phyloP scores from a whole-genome alignment of 2,113 vertebrate species.

The Psophia crepitans region DNA sequence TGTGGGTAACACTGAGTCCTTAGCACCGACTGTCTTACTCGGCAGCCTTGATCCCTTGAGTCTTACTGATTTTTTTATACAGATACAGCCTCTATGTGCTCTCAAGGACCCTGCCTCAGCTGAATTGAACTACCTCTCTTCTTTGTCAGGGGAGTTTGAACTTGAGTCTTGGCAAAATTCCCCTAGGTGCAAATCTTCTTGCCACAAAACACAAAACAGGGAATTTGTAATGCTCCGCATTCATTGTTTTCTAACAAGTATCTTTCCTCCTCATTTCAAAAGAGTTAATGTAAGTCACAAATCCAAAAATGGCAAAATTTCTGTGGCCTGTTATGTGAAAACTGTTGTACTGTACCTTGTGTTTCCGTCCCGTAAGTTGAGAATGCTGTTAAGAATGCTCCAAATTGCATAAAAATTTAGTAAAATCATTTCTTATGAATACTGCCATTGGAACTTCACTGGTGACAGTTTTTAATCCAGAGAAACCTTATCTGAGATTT shows the following conservation, averaged over 20 bases:
- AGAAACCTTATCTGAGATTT: not conserved
- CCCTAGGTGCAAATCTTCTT: not conserved
- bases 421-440: not conserved
- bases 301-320: not conserved
- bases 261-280: not conserved
- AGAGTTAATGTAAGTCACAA: not conserved
- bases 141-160: not conserved
- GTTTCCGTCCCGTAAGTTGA: not conserved
- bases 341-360: not conserved
- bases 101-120: not conserved
- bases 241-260: not conserved
- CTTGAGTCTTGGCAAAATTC: not conserved
- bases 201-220: not conserved
- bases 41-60: not conserved
- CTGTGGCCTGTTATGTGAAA: not conserved
- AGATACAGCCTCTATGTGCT: not conserved
- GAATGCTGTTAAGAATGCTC: not conserved
- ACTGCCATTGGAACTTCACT: not conserved
- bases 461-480: not conserved
- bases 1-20: not conserved
- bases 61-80: not conserved
- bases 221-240: not conserved
- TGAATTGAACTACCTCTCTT: not conserved
- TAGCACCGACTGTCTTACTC: rapidly evolving
- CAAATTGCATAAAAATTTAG: not conserved